Percentiles rank a stretch among this genome's conserved stretches.
These are phyloP conservation scores for Amphiura filiformis DNA, from an alignment of 35 echinoderm and acorn worm genomes.

Conservation along the genomic window DNA sequence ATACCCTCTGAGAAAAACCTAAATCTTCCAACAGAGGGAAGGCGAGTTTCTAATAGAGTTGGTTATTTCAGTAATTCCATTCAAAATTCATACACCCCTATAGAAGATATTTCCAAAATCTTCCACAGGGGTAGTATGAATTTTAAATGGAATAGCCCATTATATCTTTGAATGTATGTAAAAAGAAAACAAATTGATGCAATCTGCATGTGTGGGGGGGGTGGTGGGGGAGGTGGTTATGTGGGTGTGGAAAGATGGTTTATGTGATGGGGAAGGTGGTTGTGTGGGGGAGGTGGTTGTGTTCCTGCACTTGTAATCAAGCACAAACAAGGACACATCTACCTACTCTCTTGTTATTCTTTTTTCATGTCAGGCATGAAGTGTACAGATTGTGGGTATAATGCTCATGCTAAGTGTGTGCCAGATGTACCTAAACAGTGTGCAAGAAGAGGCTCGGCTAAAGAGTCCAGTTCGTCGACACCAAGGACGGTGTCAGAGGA, in stretches of 20 bases:
- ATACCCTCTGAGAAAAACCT: too few relatives aligned
- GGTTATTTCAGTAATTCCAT: too few relatives aligned
- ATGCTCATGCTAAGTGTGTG: slow-evolving; percentile 87
- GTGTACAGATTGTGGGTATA: slow-evolving; percentile 94
- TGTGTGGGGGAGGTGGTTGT: not conserved
- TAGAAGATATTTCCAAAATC: too few relatives aligned
- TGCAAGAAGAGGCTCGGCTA: slow-evolving; percentile 58
- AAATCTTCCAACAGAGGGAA: too few relatives aligned
- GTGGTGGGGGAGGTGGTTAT: not conserved
- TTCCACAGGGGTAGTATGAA: too few relatives aligned
- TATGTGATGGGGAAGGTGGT: slow-evolving; percentile 81
- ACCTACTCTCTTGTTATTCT: too few relatives aligned
- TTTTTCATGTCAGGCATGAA: slow-evolving; percentile 84
- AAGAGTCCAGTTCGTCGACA: slow-evolving; percentile 47
- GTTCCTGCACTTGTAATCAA: not conserved
- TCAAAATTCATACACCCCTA: too few relatives aligned
- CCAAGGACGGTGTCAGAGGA: slow-evolving; percentile 49
- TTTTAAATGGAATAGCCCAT: too few relatives aligned
- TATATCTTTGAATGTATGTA: too few relatives aligned
- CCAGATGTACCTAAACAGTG: slow-evolving; percentile 89
- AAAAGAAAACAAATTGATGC: too few relatives aligned
- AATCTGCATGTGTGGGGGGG: not conserved
- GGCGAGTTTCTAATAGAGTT: too few relatives aligned
- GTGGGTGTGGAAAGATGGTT: slow-evolving; percentile 27
- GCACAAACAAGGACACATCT: too few relatives aligned